Evolutionary conservation across 2,113 vertebrate species (phyloP).

Genomic region (Cinclus mexicanus): DNA sequence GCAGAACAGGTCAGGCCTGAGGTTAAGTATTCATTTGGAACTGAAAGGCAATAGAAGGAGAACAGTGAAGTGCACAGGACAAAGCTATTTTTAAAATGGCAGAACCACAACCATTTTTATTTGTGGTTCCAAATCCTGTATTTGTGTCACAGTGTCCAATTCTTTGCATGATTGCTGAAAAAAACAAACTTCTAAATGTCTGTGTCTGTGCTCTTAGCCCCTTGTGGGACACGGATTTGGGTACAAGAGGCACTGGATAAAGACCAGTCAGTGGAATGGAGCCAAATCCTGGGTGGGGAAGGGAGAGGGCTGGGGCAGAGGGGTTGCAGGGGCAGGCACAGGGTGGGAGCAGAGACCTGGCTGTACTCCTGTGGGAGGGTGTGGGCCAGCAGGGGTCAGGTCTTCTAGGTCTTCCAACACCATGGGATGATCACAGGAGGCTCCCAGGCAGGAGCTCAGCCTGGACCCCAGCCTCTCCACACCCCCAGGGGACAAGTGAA

Average conservation of each 20-base stretch:
- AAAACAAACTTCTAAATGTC: slow-evolving; percentile 2
- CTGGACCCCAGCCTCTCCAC: neutral
- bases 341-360: neutral
- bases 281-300: neutral
- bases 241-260: neutral
- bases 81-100: slow-evolving; percentile 66
- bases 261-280: neutral
- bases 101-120: slow-evolving; percentile 63
- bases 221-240: neutral
- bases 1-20: slow-evolving; percentile 22
- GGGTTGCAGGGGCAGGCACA: accelerated
- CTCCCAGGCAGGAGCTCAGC: neutral
- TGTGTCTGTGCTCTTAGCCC: neutral
- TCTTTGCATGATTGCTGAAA: slow-evolving; percentile 9
- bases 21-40: slow-evolving; percentile 34
- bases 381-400: accelerated
- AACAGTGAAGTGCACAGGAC: slow-evolving; percentile 48
- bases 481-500: neutral
- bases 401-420: neutral
- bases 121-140: slow-evolving; percentile 42
- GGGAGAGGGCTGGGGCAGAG: neutral
- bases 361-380: neutral
- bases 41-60: slow-evolving; percentile 57
- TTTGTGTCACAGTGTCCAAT: slow-evolving; percentile 62
- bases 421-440: accelerated